These are phyloP conservation scores for Phyllostomus discolor DNA, from an alignment of 2,113 vertebrate species.

Conservation along the genomic window DNA sequence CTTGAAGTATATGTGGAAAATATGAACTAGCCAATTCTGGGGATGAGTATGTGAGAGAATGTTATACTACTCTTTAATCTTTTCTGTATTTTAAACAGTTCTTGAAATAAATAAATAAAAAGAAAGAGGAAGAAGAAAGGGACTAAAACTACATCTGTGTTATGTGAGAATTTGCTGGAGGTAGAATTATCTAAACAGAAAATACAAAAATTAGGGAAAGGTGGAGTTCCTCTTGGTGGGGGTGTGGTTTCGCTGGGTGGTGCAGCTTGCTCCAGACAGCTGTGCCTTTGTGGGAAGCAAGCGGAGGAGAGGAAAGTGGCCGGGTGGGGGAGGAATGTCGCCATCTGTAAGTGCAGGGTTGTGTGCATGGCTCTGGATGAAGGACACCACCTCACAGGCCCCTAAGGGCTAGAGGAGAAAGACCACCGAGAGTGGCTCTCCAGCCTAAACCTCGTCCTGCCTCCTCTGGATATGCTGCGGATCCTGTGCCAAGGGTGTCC, in stretches of 20 bases:
- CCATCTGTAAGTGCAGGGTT: background rate
- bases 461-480: background rate
- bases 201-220: background rate
- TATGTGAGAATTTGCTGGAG: background rate
- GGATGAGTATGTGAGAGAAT: background rate
- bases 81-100: constrained; percentile 33
- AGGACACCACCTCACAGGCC: background rate
- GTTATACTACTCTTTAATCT: constrained; percentile 6
- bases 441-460: background rate
- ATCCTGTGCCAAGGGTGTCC: background rate
- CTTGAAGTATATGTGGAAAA: background rate
- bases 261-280: background rate
- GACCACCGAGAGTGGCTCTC: background rate
- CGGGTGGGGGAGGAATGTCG: accelerated
- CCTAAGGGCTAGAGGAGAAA: background rate
- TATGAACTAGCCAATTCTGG: constrained; percentile 32
- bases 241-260: background rate
- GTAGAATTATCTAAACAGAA: background rate
- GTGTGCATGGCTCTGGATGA: background rate
- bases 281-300: background rate
- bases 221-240: accelerated
- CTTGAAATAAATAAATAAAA: constrained; percentile 27
- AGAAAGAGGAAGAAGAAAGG: background rate
- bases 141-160: background rate
- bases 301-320: background rate